These are phyloP conservation scores for Epizoanthus stellaris DNA, from an alignment of 92 coral and sea anemone genomes.

Conservation along the genomic window DNA sequence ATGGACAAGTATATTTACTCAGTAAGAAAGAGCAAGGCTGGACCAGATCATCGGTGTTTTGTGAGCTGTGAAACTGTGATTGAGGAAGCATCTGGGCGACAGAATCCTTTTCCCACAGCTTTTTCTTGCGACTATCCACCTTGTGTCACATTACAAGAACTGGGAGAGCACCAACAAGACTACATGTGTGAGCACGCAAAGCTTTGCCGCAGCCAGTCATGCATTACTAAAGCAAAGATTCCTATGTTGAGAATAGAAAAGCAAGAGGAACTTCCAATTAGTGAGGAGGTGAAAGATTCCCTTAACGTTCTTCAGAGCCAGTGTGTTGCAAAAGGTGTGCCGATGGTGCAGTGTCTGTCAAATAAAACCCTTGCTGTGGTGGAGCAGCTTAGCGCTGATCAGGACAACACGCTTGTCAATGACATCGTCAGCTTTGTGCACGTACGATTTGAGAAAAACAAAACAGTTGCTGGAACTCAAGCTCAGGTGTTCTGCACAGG, in stretches of 20 bases:
- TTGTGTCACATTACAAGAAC: slow-evolving; percentile 79
- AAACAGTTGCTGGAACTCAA: slow-evolving; percentile 65
- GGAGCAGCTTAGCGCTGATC: slow-evolving; percentile 71
- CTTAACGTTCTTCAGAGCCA: slow-evolving; percentile 63
- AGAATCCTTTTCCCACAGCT: slow-evolving; percentile 1
- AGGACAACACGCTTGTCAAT: slow-evolving; percentile 53
- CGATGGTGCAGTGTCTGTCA: slow-evolving; percentile 85
- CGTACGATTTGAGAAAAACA: slow-evolving; percentile 89
- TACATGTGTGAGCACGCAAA: slow-evolving; percentile 91
- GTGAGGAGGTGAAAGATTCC: slow-evolving; percentile 61
- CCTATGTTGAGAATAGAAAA: slow-evolving; percentile 60
- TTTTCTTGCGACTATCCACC: slow-evolving; percentile 84
- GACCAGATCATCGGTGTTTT: slow-evolving; percentile 95
- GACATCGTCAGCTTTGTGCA: slow-evolving; percentile 83
- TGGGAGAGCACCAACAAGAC: slow-evolving; percentile 51
- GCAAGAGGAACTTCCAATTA: slow-evolving; percentile 54
- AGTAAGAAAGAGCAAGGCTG: slow-evolving; percentile 78
- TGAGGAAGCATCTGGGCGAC: slow-evolving; percentile 27
- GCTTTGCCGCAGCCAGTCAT: slow-evolving; percentile 55
- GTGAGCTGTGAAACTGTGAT: slow-evolving; percentile 56
- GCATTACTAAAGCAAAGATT: slow-evolving; percentile 61
- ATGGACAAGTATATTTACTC: slow-evolving; percentile 72
- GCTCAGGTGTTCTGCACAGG: slow-evolving; percentile 92
- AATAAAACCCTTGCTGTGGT: slow-evolving; percentile 85
- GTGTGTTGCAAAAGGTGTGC: slow-evolving; percentile 62